A percentile compares a stretch with the other conserved stretches of the same genome.
phyloP scores from a whole-genome alignment of 2,797 vertebrate genomes.

The Falco naumanni region DNA sequence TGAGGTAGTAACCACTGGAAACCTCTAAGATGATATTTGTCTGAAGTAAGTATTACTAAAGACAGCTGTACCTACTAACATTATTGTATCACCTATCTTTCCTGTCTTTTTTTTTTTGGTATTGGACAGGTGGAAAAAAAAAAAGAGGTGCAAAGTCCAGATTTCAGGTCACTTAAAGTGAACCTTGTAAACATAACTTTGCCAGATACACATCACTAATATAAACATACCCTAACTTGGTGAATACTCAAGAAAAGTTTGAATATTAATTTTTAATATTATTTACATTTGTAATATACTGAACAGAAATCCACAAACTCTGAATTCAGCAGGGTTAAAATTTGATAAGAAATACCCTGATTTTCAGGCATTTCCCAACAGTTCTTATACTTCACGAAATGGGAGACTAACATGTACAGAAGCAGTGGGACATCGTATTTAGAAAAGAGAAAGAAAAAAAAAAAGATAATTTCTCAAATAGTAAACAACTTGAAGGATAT shows the following conservation, averaged over 20 bases:
- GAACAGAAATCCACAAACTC: background rate
- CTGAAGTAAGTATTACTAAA: background rate
- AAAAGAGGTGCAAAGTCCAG: background rate
- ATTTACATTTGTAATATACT: background rate
- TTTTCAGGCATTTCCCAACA: background rate
- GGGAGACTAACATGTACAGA: background rate
- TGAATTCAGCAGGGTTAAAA: background rate
- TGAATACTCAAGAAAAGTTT: background rate
- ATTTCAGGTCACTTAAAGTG: background rate
- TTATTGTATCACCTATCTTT: background rate
- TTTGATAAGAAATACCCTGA: background rate
- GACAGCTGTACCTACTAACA: background rate
- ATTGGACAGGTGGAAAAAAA: background rate
- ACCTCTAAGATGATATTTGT: background rate
- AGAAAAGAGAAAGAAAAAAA: too few species aligned
- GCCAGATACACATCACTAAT: background rate
- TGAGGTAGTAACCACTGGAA: background rate
- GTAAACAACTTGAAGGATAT: background rate
- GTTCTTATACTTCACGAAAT: background rate
- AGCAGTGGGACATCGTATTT: background rate
- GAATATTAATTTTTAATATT: background rate
- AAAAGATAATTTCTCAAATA: background rate
- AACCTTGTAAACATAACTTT: background rate
- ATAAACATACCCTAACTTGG: background rate
- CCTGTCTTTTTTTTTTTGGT: too few species aligned